phyloP scores from a whole-genome alignment of 1,140 invertebrate genomes.

The Triops cancriformis region DNA sequence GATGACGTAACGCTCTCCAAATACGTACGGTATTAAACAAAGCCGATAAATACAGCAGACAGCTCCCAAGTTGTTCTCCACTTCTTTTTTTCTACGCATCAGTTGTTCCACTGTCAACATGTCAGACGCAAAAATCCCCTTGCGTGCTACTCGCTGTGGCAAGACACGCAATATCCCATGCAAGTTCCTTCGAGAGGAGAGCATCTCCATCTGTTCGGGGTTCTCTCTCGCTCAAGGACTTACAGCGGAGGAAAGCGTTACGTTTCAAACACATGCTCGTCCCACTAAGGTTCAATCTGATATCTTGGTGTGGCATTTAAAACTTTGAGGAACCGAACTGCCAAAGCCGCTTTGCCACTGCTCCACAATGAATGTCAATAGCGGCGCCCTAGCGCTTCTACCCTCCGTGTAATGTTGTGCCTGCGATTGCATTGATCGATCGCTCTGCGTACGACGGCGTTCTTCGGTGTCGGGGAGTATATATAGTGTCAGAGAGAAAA shows the following conservation, averaged over 20 bases:
- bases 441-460: constrained; percentile 1
- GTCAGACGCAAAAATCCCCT: neutral
- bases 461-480: neutral
- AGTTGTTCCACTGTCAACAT: neutral
- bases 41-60: neutral
- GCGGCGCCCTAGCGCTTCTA: neutral
- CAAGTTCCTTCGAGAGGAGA: neutral
- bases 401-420: neutral
- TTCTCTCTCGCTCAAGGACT: neutral
- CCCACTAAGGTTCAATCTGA: neutral
- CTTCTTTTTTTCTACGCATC: neutral
- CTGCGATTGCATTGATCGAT: neutral
- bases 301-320: neutral
- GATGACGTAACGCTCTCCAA: neutral
- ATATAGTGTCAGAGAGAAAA: neutral
- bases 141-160: neutral
- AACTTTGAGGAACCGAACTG: neutral
- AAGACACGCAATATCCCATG: neutral
- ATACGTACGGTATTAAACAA: too few species aligned
- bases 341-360: neutral
- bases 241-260: neutral
- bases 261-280: neutral
- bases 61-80: neutral
- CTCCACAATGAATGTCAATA: neutral
- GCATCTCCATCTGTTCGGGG: neutral